Base-by-base conservation (phyloP, 2,113 vertebrate genomes). In the Cebus imitator region DNA sequence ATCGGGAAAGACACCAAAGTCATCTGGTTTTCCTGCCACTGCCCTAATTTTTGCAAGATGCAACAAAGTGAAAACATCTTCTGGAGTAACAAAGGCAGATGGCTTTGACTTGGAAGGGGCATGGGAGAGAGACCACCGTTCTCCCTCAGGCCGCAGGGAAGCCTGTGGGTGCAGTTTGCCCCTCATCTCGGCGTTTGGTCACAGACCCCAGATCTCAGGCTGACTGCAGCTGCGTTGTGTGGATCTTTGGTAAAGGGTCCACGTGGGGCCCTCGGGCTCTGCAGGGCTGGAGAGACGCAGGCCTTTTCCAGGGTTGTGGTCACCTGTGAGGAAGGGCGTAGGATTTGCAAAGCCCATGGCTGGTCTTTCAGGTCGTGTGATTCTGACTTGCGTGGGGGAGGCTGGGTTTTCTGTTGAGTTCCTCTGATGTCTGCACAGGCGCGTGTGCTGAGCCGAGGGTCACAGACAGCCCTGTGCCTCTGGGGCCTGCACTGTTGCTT, bases 261-360 rank as follows among this genome's bases (percentile, higher is more conserved):
- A 52, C 1, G 52, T 12, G n/a, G 5, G 2, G 32, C 37, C 57
- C 72, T n/a, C 6, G 8, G 5, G 45, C 35, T 43, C 37, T 3
- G 55, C 1, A 45, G 85, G 52, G 14, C 11, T 2, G 16, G 35
- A 58, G 58, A 8, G 40, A 78, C 0, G 0, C 5, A 0, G 6
- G 25, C 6, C 37, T 3, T 0, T 10, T 13, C n/a, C 32, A 5
- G 45, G 5, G 5, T 5, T 1, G 17, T 2, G 18, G 0, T 1
- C 0, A 20, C 61, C 68, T 12, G 14, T 35, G 2, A 6, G 52
- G 25, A 7, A 23, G 61, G 45, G 9, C 27, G 2, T 10, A n/a
- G 25, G 88, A 4, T 12, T 52, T 37, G 18, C 16, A 30, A 35
- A 14, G 21, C 37, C 13, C 2, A 0, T 35, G 55, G 11, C 73